Base-by-base conservation (phyloP, 2,797 vertebrate species). In the Eremophila alpestris region DNA sequence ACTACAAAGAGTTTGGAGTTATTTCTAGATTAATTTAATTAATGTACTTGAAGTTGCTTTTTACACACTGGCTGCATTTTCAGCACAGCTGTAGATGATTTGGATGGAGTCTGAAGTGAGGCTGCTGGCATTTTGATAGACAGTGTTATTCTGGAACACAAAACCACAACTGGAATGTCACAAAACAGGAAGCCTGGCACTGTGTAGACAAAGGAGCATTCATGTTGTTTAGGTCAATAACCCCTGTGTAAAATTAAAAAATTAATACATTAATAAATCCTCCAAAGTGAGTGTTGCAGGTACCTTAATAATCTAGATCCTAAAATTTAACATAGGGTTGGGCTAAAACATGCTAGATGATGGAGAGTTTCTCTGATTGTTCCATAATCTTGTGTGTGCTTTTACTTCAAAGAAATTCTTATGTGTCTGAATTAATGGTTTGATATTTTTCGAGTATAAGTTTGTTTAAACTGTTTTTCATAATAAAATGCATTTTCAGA, bases 401-500 rank as follows among this genome's bases (percentile, higher is more conserved):
- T 89, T 92, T 89, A 83, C 18, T 90, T 92, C 41, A 73, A 23
- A 71, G 11, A 30, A 84, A 55, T 94, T 90, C n/a, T 68, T 84
- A 63, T 0, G 3, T 68, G 32, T 86, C 55, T 84, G 43, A 86
- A 87, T 41, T 83, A 89, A 64, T 23, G 29, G 38, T 51, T 78
- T 77, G 40, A 23, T 29, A 46, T 32, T 16, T 38, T 46, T 23
- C 46, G 43, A 92, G 20, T 68, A 65, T 40, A 83, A 90, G 36
- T 26, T 75, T 93, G 62, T 89, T 96, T 92, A 83, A 92, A 78
- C 22, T 87, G 51, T n/a, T 86, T 94, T 94, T 89, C 32, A 2
- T 92, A 93, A 96, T 96, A 94, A 96, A 96, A 65, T 43, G 7
- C 8, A 5, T 90, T 89, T 95, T 87, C 23, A 62, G 68, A 82